Evolutionary conservation across 2,113 vertebrate species (phyloP).

Genomic region (Periophthalmodon schlosseri): DNA sequence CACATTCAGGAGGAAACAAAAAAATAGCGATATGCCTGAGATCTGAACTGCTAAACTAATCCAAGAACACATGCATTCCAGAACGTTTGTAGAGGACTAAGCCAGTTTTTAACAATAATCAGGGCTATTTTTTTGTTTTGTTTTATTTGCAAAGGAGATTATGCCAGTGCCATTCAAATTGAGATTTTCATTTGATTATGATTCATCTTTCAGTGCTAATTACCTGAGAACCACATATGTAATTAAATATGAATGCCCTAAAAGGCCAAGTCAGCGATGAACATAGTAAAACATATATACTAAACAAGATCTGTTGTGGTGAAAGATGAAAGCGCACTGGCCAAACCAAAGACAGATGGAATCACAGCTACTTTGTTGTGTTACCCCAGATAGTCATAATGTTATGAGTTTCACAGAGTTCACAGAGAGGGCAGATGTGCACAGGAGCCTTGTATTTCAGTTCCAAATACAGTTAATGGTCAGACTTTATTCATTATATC

Average conservation of each 20-base stretch:
- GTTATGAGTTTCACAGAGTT: slow-evolving; percentile 53
- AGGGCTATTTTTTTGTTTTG: no score
- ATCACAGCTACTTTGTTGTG: not conserved
- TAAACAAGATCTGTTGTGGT: not conserved
- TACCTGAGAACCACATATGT: not conserved
- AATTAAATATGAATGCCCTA: not conserved
- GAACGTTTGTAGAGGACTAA: no score
- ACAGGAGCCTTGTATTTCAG: slow-evolving; percentile 49
- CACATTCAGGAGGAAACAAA: no score
- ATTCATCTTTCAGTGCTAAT: not conserved
- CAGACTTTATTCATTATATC: slow-evolving; percentile 41
- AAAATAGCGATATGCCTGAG: no score
- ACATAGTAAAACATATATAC: not conserved
- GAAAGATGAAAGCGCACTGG: not conserved
- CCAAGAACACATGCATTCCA: no score
- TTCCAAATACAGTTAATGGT: slow-evolving; percentile 69
- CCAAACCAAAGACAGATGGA: slow-evolving; percentile 14
- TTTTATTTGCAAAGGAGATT: not conserved
- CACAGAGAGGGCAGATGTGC: slow-evolving; percentile 55
- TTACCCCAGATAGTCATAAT: not conserved
- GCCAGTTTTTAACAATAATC: no score
- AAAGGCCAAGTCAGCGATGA: not conserved
- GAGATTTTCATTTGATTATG: not conserved
- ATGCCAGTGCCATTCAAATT: not conserved
- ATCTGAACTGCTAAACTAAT: no score